Percentiles rank a stretch among this genome's conserved stretches.
Evolutionary conservation across 2,888 invertebrate species (phyloP).

Genomic region (Drosophila kanekoi): DNA sequence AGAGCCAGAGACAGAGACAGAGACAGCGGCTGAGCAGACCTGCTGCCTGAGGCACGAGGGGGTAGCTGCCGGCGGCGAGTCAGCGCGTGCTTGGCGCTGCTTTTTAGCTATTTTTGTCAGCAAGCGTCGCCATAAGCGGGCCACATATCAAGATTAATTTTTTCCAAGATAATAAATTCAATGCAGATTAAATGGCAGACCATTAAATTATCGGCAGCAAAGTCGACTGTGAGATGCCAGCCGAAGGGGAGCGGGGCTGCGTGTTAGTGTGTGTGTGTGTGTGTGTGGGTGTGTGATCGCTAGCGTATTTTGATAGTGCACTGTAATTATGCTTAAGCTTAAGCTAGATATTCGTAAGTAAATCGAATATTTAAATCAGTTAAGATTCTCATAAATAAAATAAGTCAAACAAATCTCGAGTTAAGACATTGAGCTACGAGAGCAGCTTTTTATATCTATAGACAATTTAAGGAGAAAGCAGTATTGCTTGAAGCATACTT

Average conservation of each 20-base stretch:
- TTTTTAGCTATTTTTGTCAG: slow-evolving; percentile 72
- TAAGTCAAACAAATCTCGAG: background rate
- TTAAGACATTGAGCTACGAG: background rate
- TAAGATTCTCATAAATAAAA: slow-evolving; percentile 15
- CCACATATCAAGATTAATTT: slow-evolving; percentile 80
- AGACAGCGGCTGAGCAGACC: too few species aligned
- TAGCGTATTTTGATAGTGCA: slow-evolving; percentile 18
- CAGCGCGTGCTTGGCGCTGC: slow-evolving; percentile 65
- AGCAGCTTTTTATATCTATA: too few species aligned
- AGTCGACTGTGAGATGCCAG: slow-evolving; percentile 25
- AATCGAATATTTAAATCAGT: slow-evolving; percentile 29
- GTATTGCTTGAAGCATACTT: too few species aligned
- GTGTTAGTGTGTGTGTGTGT: background rate
- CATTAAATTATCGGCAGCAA: slow-evolving; percentile 75
- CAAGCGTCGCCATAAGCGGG: slow-evolving; percentile 67
- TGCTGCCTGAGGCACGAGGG: background rate
- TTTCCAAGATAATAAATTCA: slow-evolving; percentile 78
- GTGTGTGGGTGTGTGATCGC: slow-evolving; percentile 14
- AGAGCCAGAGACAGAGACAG: background rate
- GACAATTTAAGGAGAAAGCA: too few species aligned
- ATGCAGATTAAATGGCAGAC: slow-evolving; percentile 80
- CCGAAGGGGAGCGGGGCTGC: background rate
- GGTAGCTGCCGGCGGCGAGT: slow-evolving; percentile 3
- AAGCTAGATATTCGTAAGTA: slow-evolving; percentile 8
- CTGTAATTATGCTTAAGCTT: slow-evolving; percentile 37